Percentiles rank a stretch among this genome's conserved stretches.
Evolutionary conservation across 2,113 vertebrate species (phyloP).

Genomic region (Ptyas mucosa): DNA sequence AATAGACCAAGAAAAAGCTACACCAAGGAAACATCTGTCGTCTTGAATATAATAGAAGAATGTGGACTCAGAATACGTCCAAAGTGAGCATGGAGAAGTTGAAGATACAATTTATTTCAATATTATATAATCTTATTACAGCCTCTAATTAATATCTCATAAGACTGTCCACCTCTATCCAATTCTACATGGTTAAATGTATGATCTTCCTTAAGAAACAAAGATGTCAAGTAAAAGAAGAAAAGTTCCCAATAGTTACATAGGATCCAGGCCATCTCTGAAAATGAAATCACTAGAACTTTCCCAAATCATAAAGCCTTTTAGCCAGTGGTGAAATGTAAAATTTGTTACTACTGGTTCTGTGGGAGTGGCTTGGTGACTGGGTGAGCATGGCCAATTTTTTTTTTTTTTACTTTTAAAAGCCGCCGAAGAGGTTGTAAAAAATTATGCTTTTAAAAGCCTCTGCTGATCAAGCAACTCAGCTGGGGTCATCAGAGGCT

Average conservation of each 20-base stretch:
- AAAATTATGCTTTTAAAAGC: too few relatives aligned
- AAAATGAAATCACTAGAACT: not conserved
- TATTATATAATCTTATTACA: not conserved
- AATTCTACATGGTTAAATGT: not conserved
- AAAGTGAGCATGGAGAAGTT: not conserved
- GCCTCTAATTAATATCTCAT: not conserved
- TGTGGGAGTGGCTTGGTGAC: too few relatives aligned
- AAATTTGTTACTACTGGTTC: too few relatives aligned
- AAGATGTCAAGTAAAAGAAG: not conserved
- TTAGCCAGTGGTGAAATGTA: not conserved
- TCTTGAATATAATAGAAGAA: not conserved
- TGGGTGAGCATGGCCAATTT: too few relatives aligned
- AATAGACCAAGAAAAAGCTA: not conserved
- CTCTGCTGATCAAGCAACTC: too few relatives aligned
- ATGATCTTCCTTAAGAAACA: not conserved
- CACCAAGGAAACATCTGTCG: not conserved
- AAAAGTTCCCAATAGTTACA: not conserved
- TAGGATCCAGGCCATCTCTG: not conserved
- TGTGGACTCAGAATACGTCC: not conserved
- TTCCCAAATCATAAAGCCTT: not conserved
- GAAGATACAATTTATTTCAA: not conserved
- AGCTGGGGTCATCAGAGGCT: too few relatives aligned
- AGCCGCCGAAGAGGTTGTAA: too few relatives aligned
- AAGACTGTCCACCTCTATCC: not conserved
- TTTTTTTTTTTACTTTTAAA: too few relatives aligned